Conservation (phyloP, 2,888 invertebrate species). For the Pasiphila rectangulata region DNA sequence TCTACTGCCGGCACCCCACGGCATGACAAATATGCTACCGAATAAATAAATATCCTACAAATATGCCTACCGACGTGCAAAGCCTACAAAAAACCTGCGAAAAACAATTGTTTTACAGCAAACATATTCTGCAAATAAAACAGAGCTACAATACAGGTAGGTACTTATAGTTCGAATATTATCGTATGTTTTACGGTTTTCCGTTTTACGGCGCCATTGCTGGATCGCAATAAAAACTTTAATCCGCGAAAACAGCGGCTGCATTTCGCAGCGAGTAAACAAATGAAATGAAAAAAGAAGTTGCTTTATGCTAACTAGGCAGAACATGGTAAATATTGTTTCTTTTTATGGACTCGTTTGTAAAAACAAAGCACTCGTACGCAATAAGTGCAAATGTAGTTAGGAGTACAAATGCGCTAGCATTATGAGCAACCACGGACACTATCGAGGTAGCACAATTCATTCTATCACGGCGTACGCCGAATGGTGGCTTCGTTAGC, state of each 20-base stretch:
- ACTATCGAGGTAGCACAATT: too few relatives aligned
- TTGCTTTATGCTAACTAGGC: conserved; percentile 1
- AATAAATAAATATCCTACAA: too few relatives aligned
- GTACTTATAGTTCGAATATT: conserved; percentile 6
- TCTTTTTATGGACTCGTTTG: background rate
- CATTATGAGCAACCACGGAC: too few relatives aligned
- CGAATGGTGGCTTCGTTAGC: too few relatives aligned
- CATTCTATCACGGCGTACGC: too few relatives aligned
- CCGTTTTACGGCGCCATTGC: conserved; percentile 19
- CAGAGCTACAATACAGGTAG: background rate
- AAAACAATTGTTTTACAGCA: background rate
- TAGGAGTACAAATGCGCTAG: too few relatives aligned
- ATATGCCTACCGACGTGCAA: too few relatives aligned
- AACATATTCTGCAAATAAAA: background rate
- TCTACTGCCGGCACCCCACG: too few relatives aligned
- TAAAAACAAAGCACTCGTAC: too few relatives aligned
- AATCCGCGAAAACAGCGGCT: conserved; percentile 24
- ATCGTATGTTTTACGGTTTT: conserved; percentile 14
- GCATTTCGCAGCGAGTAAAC: conserved; percentile 18
- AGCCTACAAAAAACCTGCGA: background rate
- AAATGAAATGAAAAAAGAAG: conserved; percentile 13
- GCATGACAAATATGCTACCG: too few relatives aligned
- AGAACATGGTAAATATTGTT: conserved; percentile 6
- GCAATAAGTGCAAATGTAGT: too few relatives aligned
- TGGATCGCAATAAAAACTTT: conserved; percentile 23